phyloP scores from a whole-genome alignment of 1,140 invertebrate genomes.

The Formica exsecta region DNA sequence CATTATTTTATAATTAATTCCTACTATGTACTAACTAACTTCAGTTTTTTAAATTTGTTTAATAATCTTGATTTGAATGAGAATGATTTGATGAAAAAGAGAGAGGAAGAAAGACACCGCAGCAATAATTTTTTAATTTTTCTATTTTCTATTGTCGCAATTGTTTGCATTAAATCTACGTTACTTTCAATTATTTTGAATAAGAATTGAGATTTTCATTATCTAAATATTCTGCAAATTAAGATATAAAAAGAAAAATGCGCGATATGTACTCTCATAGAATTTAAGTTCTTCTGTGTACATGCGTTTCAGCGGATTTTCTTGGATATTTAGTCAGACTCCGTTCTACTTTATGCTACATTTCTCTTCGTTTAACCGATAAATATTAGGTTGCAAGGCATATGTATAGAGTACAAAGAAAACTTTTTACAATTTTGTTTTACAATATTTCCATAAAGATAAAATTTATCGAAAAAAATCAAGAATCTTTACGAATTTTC shows the following conservation, averaged over 20 bases:
- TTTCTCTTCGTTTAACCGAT: slow-evolving; percentile 21
- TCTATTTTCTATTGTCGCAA: too few relatives aligned
- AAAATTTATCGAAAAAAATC: neutral
- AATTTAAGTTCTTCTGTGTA: slow-evolving; percentile 3
- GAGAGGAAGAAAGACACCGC: neutral
- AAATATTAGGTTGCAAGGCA: slow-evolving; percentile 9
- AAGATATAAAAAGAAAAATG: neutral
- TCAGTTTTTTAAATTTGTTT: neutral
- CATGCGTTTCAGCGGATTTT: slow-evolving; percentile 31
- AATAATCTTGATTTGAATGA: neutral
- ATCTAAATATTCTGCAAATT: neutral
- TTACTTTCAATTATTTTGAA: neutral
- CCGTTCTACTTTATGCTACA: neutral
- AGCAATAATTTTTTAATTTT: neutral
- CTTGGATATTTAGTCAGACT: slow-evolving; percentile 31
- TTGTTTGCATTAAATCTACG: neutral
- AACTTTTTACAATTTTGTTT: neutral
- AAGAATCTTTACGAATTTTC: too few relatives aligned
- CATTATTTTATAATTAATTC: neutral
- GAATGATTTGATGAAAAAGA: too few relatives aligned
- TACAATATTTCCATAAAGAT: neutral
- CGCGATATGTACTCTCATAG: neutral
- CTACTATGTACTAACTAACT: neutral
- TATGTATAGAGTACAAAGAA: neutral
- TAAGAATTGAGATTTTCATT: neutral